These are phyloP conservation scores for Crambe crambe DNA, from an alignment of 37 sponge, comb jelly and placozoan species.

Conservation along the genomic window DNA sequence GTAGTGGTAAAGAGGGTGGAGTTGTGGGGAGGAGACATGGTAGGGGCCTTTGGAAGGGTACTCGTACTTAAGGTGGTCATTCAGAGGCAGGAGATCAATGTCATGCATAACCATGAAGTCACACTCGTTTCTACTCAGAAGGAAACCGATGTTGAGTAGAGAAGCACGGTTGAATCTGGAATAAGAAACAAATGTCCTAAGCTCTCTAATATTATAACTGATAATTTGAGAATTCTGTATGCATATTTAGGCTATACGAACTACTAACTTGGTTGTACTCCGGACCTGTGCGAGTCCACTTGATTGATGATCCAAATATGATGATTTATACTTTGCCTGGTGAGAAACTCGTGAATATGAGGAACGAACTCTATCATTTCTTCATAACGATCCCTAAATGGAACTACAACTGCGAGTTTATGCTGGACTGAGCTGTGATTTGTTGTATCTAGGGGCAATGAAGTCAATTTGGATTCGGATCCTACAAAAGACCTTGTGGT, in stretches of 20 bases:
- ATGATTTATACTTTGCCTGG: conserved; percentile 66
- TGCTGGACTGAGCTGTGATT: conserved; percentile 15
- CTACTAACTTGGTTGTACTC: no score
- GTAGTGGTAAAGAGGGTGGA: conserved; percentile 95
- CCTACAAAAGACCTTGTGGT: no score
- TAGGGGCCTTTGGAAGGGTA: conserved; percentile 80
- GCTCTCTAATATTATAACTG: no score
- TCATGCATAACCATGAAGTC: conserved; percentile 95
- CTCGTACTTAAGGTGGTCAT: conserved; percentile 71
- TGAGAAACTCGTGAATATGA: conserved; percentile 80
- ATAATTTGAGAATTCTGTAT: no score
- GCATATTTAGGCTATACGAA: no score
- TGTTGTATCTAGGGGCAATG: not conserved
- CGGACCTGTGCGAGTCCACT: conserved; percentile 78
- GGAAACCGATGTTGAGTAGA: conserved; percentile 84
- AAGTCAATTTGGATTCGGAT: not conserved
- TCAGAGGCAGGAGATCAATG: conserved; percentile 90
- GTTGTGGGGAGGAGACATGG: conserved; percentile 85
- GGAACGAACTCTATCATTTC: conserved; percentile 92
- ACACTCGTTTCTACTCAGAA: conserved; percentile 55
- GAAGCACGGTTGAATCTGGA: conserved; percentile 85
- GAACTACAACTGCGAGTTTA: conserved; percentile 84
- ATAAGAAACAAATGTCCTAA: no score
- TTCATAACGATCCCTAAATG: conserved; percentile 80
- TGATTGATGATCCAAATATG: conserved; percentile 94